A percentile compares a stretch with the other conserved stretches of the same genome.
Evolutionary conservation across 2,797 vertebrate genomes (phyloP).

Genomic region (Pseudopleuronectes americanus): DNA sequence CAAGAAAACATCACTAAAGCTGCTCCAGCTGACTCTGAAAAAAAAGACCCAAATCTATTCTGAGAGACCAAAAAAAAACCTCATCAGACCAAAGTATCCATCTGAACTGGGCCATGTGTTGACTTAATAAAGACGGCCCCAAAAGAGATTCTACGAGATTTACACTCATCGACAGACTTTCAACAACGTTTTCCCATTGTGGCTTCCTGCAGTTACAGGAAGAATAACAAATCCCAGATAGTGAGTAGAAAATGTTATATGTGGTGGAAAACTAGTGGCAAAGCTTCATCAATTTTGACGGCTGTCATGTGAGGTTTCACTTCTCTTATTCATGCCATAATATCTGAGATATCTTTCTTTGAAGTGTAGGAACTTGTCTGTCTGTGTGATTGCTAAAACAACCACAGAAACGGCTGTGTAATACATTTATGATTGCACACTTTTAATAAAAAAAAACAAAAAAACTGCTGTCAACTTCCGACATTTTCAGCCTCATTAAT

Average conservation of each 20-base stretch:
- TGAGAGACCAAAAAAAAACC: constrained; percentile 16
- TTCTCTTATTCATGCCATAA: constrained; percentile 18
- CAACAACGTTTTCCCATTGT: neutral
- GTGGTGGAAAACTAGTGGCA: neutral
- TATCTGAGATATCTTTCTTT: neutral
- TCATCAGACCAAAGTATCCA: constrained; percentile 68
- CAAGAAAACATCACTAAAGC: constrained; percentile 21
- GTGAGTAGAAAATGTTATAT: neutral
- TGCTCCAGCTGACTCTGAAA: constrained; percentile 36
- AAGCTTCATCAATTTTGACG: neutral
- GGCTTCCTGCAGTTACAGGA: constrained; percentile 6
- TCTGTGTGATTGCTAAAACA: neutral
- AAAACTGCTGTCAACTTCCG: neutral
- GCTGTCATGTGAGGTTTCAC: constrained; percentile 15
- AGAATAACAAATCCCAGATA: neutral
- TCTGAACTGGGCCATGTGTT: constrained; percentile 69
- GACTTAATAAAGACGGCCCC: constrained; percentile 44
- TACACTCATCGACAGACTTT: neutral
- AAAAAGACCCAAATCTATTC: constrained; percentile 55
- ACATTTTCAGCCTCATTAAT: constrained; percentile 2
- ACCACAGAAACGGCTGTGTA: no score
- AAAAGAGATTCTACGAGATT: constrained; percentile 12
- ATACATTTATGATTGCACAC: no score
- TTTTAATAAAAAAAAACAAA: neutral
- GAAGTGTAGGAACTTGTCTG: constrained; percentile 26